phyloP scores from a whole-genome alignment of 2,797 vertebrate genomes.

The Protosalanx chinensis region DNA sequence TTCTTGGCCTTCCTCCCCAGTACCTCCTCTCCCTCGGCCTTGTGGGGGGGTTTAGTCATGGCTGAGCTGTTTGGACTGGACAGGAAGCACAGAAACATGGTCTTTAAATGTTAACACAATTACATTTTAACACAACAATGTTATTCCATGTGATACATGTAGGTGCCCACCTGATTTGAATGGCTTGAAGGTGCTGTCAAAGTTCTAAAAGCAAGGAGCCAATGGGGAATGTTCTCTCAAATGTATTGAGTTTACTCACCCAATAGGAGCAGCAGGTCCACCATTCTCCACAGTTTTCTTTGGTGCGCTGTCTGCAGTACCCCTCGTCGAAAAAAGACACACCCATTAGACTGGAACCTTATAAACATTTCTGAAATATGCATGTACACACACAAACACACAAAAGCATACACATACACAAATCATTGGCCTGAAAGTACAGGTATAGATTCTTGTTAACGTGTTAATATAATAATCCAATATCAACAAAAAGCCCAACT shows the following conservation, averaged over 20 bases:
- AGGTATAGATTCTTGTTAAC: neutral
- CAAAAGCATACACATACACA: neutral
- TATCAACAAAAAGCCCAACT: neutral
- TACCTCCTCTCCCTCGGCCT: constrained; percentile 39
- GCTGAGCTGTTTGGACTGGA: constrained; percentile 23
- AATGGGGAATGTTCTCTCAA: no score
- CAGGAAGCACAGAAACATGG: constrained; percentile 9
- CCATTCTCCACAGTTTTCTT: constrained; percentile 78
- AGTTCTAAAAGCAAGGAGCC: no score
- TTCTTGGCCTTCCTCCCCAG: constrained; percentile 46
- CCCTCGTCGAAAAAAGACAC: neutral
- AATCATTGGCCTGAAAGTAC: neutral
- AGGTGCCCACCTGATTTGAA: no score
- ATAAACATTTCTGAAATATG: neutral
- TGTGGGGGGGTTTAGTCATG: constrained; percentile 48
- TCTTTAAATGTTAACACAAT: no score
- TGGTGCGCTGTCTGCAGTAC: constrained; percentile 52
- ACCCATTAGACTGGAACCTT: neutral
- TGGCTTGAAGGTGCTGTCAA: no score
- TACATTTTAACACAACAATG: no score
- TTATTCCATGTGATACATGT: no score
- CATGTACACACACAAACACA: neutral
- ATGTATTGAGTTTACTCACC: constrained; percentile 52
- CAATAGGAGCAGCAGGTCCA: constrained; percentile 45
- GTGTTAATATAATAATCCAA: neutral